Evolutionary conservation across 2,888 invertebrate species (phyloP), one percentile per base, ranked within the genome.

Genomic region (Agrilus biguttatus): DNA sequence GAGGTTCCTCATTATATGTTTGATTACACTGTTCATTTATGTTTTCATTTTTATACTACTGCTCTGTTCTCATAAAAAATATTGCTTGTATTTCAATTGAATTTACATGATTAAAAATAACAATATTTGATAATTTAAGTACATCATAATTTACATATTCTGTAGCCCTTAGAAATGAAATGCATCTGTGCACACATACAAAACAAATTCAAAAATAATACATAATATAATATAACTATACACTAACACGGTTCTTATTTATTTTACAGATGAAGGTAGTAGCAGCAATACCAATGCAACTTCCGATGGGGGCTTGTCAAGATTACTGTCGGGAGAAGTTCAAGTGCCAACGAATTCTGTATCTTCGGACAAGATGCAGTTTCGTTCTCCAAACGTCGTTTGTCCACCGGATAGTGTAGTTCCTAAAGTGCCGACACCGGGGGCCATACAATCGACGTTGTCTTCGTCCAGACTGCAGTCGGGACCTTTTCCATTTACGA

Each of bases 401-500:
- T 88, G 88, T 51, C 87, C 89, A 4, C 78, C 80, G 71, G 86
- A 85, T 53, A 67, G 62, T 44, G 64, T 66, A 50, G 66, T 67
- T 45, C 60, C 73, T 47, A 61, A 64, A 59, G 60, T 59, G 51
- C 58, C 59, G 49, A 54, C 53, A 43, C 55, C 49, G 45, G 55
- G 51, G 44, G 53, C 51, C 36, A 50, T 52, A 17, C 52, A 50
- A 45, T 45, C 47, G 39, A 50, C 52, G 13, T 46, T 51, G 37
- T 51, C 51, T 36, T 49, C 49, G 41, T 53, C 72, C 68, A 63
- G 70, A 71, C 55, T 75, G 65, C 66, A 75, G 67, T 62, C 69
- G 52, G 69, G 82, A 63, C 73, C 78, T 62, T 90, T 81, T 68
- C 89, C 90, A 36, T 90, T 90, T 64, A 85, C 87, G 57, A 89